Conservation (phyloP, 2,113 vertebrate species). For the Elephantulus edwardii region DNA sequence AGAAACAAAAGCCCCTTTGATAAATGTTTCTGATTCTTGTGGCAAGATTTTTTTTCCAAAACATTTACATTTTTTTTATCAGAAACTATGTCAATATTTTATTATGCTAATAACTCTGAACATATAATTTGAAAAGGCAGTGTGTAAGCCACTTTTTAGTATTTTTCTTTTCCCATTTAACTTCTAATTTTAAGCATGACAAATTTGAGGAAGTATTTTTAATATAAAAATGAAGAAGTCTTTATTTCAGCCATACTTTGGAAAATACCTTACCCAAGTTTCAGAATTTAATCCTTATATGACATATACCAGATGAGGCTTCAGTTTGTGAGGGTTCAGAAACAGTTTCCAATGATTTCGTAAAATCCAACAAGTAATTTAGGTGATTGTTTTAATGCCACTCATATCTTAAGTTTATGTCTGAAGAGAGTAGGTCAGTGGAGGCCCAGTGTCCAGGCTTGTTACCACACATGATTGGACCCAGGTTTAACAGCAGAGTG, state of each 20-base stretch:
- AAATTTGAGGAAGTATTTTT: constrained; percentile 14
- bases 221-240: neutral
- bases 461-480: neutral
- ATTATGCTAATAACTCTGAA: constrained; percentile 59
- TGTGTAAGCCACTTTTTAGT: neutral
- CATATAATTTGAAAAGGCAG: constrained; percentile 55
- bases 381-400: neutral
- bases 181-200: constrained; percentile 51
- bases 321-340: neutral
- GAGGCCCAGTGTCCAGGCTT: neutral
- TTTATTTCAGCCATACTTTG: neutral
- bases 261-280: neutral
- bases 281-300: neutral
- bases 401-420: neutral
- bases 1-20: constrained; percentile 88
- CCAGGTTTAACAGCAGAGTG: neutral
- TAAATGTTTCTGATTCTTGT: constrained; percentile 85
- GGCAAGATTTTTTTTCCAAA: constrained; percentile 73
- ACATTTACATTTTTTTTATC: constrained; percentile 79
- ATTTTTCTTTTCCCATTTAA: constrained; percentile 48
- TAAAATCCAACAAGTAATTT: neutral
- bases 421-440: neutral
- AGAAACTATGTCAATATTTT: constrained; percentile 68
- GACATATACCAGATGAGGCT: neutral
- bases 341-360: neutral